Base-by-base conservation (phyloP, 2,113 vertebrate species). In the Aleadryas rufinucha region DNA sequence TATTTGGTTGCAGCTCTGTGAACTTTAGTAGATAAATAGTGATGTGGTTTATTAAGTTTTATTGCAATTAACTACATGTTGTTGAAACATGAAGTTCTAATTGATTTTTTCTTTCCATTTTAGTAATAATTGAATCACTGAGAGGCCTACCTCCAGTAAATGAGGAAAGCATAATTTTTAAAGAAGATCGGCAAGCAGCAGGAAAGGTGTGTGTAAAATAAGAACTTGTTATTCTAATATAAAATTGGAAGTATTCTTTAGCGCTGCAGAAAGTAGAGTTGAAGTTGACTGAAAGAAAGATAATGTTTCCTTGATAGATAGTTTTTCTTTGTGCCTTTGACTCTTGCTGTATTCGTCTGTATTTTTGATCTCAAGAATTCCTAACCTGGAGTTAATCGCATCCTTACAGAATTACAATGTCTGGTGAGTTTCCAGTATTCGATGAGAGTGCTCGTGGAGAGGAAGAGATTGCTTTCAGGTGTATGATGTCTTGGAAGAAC, bases 131-230 rank as follows among this genome's bases (percentile, higher is more conserved):
- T 94, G 98, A 99, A 91, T 99, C 99, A 19, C 56, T 98, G 92
- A 98, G 96, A 93, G 98, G 98, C 47, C 95, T 98, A 6, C 99
- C 98, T 59, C 97, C 99, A 75, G 95, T 99, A 81, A 99, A 98
- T 90, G 99, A 99, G 26, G 98, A 99, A 44, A 99, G 98, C 94
- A 92, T 99, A 69, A 97, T 99, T 96, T 99, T 99, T 96, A 98
- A 96, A 52, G 97, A 98, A 81, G 97, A 99, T 81, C 97, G 98
- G 26, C 92, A 97, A 77, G 98, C 98, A 63, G 96, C 98, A 80
- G 99, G 99, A 89, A 99, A 99, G 98, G 99, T 99, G 79, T 75
- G 98, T 82, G 10, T 84, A 68, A 92, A 92, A 45, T 18, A 24
- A 42, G 61, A 49, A 2, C 10, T 3, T 30, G 4, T 60, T 91